phyloP scores from a whole-genome alignment of 1,140 invertebrate species.

The Pseudomyrmex concolor region DNA sequence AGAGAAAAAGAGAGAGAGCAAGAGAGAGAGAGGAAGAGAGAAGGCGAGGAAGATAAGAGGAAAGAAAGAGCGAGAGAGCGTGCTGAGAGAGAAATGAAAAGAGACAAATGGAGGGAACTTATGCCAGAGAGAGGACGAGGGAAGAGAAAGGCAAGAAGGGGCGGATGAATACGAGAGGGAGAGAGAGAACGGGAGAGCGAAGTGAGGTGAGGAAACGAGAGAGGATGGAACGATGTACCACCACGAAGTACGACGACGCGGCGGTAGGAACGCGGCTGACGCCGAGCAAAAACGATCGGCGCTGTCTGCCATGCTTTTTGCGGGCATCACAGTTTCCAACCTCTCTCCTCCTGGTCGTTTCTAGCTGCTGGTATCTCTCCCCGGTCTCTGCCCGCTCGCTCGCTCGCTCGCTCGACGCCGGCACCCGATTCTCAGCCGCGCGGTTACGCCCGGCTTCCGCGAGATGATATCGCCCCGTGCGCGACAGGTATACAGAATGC shows the following conservation, averaged over 20 bases:
- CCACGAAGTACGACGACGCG: conserved; percentile 83
- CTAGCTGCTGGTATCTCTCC: conserved; percentile 74
- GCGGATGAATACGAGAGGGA: conserved; percentile 7
- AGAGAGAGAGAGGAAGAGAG: conserved; percentile 49
- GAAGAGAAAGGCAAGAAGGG: not conserved
- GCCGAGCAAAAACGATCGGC: conserved; percentile 85
- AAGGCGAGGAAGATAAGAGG: conserved; percentile 65
- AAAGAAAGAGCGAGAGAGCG: conserved; percentile 61
- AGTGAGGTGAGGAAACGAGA: conserved; percentile 1
- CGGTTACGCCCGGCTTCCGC: conserved; percentile 72
- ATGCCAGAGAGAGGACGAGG: conserved; percentile 15
- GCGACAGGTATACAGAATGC: conserved; percentile 36
- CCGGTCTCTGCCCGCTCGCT: conserved; percentile 66
- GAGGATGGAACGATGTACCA: conserved; percentile 83
- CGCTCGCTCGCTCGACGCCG: conserved; percentile 58
- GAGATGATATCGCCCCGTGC: conserved; percentile 37
- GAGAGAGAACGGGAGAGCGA: conserved; percentile 47
- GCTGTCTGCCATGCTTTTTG: conserved; percentile 86
- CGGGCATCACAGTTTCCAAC: conserved; percentile 84
- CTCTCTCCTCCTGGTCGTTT: conserved; percentile 75
- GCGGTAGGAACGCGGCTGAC: conserved; percentile 85
- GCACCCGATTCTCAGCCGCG: conserved; percentile 76
- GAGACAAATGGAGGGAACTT: conserved; percentile 13
- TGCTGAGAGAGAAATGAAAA: not conserved
- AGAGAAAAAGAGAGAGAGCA: conserved; percentile 5